Base-by-base conservation (phyloP, 2,888 invertebrate species). In the Hylaea fasciaria region DNA sequence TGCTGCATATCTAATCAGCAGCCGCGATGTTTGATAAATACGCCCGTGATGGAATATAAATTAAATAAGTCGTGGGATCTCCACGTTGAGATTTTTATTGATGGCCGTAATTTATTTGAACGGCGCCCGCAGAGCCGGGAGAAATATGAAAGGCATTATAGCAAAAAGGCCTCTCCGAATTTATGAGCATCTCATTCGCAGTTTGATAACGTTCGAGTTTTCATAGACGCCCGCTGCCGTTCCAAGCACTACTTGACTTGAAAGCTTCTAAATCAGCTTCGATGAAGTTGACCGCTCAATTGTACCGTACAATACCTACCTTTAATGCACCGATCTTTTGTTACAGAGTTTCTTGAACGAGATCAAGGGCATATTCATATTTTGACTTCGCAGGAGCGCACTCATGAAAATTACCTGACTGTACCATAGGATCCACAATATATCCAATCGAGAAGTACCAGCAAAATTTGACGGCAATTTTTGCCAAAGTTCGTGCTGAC, bases 71-170 rank as follows among this genome's bases (percentile, higher is more conserved):
- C 89, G 82, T 78, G 76, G 88, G 85, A 89, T 91, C 84, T 86
- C 78, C 74, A 82, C 85, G 86, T 80, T 80, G 83, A 85, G 90
- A 90, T 91, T 91, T 90, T 91, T 92, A 91, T 91, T 90, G 91
- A 92, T 91, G 88, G 86, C 78, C 75, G 86, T 90, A 91, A 91
- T 91, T 91, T 90, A 90, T 91, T 91, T 90, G 87, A 90, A 86
- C 90, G 87, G 87, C 85, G 80, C 89, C 89, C 91, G 86, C 89
- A 89, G 87, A 86, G 87, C 80, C 83, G 80, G 81, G 82, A 89
- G 89, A 90, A 91, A 91, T 91, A 91, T 91, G 90, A 91, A 91
- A 89, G 91, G 86, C 89, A 91, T 91, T 91, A 91, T 85, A 85
- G 86, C 85, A 85, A 89, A 89, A 91, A 90, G 89, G 88, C 89